Base-by-base conservation (phyloP, 2,113 vertebrate genomes). In the Xiphophorus maculatus region DNA sequence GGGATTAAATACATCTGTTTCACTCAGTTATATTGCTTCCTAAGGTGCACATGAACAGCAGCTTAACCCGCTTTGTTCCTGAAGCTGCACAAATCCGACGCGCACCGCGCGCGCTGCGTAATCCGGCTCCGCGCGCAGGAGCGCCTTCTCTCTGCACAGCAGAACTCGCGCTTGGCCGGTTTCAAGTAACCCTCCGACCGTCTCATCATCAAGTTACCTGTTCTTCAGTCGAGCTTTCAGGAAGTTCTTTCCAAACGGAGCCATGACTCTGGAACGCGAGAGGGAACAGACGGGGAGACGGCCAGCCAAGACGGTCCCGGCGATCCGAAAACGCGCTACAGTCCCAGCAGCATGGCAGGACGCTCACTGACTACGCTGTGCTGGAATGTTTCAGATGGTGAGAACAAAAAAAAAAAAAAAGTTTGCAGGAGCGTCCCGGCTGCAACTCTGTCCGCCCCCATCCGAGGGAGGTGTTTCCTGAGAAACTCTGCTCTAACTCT, bases 231-330 rank as follows among this genome's bases (percentile, higher is more conserved):
- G 95, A 35, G 96, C 92, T 94, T 97, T 99, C 60, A 98, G 90
- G 86, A 98, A 95, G 90, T 95, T 96, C 92, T 93, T 96, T 79
- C 97, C 96, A 85, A 98, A 97, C 69, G 96, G 97, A 92, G 97
- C 96, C 97, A 98, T 99, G 89, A 80, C 90, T 71, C 65, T 3
- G 58, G 4, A 71, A 60, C 77, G 48, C 27, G 9, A 60, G 9
- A 60, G 19, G 10, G 25, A 27, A 10, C 1, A 4, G 44, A 75
- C 51, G 35, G 35, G 2, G 35, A 10, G 10, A 15, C 14, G 14
- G 40, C 40, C 40, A 42, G 12, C 40, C 40, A 48, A 48, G 40
- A 28, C 58, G 17, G 19, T 19, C 22, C 25, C 69, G 70, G 71
- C 42, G 71, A 70, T 67, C 74, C 74, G 30, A 42, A 63, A 60